These are phyloP conservation scores for Melopsittacus undulatus DNA, from an alignment of 2,797 vertebrate genomes.

Conservation along the genomic window DNA sequence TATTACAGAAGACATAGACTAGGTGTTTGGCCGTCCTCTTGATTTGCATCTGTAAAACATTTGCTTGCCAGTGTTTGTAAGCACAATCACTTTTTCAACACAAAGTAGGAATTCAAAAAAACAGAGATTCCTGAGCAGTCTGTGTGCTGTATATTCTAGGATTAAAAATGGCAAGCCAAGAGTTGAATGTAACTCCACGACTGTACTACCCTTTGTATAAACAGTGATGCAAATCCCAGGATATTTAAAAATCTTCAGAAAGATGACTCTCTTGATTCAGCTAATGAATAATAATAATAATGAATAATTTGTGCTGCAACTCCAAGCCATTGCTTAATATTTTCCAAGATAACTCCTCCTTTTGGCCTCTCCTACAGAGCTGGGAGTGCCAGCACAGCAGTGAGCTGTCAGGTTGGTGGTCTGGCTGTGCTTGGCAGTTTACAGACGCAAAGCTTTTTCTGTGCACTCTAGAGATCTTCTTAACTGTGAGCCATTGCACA, in stretches of 20 bases:
- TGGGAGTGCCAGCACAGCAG: background rate
- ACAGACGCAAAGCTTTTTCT: background rate
- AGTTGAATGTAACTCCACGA: rapidly evolving
- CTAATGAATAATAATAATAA: background rate
- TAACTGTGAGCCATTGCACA: background rate
- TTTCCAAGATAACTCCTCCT: background rate
- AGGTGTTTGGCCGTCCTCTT: background rate
- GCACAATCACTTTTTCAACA: background rate
- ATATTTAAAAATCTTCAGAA: background rate
- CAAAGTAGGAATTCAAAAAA: background rate
- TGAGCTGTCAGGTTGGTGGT: background rate
- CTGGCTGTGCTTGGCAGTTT: background rate
- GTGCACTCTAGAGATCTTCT: background rate
- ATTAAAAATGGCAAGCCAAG: background rate
- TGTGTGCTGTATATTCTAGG: background rate
- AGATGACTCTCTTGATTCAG: background rate
- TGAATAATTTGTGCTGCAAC: background rate
- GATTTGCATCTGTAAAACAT: background rate
- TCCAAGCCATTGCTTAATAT: background rate
- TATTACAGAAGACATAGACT: background rate
- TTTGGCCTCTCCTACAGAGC: background rate
- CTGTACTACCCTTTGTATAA: background rate
- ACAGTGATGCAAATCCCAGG: background rate
- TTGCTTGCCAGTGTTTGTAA: background rate
- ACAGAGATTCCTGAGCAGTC: background rate